These are phyloP conservation scores for Ceryle rudis DNA, from an alignment of 2,797 vertebrate genomes.

Conservation along the genomic window DNA sequence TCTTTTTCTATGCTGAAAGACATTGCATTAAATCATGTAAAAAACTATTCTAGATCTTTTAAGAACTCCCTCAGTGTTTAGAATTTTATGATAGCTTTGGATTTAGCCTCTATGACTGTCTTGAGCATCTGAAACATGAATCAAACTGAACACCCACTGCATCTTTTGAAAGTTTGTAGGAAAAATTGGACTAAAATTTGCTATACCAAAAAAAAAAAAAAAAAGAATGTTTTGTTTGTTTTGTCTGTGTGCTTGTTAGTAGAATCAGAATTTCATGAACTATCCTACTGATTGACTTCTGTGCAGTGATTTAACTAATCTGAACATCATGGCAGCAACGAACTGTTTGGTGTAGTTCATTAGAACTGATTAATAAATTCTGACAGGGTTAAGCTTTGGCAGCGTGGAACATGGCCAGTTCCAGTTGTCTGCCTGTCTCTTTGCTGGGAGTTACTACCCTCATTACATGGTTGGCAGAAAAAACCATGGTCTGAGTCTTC, in stretches of 20 bases:
- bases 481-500: not conserved
- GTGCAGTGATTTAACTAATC: not conserved
- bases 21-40: not conserved
- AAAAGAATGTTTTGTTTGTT: not conserved
- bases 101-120: not conserved
- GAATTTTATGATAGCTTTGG: not conserved
- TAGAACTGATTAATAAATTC: conserved; percentile 5
- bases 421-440: not conserved
- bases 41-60: not conserved
- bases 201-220: accelerated
- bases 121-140: not conserved
- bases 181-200: not conserved
- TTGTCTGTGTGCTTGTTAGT: not conserved
- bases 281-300: not conserved
- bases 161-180: not conserved
- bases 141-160: not conserved
- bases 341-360: not conserved
- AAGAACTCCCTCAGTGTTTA: not conserved
- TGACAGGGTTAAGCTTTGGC: conserved; percentile 20
- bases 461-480: not conserved
- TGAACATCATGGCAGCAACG: not conserved
- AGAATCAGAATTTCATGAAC: not conserved
- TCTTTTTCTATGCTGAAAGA: not conserved
- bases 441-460: not conserved
- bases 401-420: not conserved